These are phyloP conservation scores for Galagoides demidoff DNA, from an alignment of 2,797 vertebrate species.

Conservation along the genomic window DNA sequence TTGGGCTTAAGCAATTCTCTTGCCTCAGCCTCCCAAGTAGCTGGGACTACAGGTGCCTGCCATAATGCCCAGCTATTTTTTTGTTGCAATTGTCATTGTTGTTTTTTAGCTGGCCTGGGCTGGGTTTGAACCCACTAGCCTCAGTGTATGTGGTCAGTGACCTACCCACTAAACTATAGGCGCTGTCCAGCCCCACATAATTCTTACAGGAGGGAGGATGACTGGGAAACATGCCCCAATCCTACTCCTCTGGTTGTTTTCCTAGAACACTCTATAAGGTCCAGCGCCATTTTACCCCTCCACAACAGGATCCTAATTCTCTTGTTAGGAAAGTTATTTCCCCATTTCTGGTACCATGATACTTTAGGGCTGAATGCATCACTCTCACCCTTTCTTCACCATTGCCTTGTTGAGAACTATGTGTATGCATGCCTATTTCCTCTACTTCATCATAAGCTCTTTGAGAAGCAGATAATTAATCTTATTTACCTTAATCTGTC, in stretches of 20 bases:
- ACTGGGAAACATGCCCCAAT: not conserved
- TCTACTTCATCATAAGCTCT: conserved; percentile 21
- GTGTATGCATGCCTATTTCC: not conserved
- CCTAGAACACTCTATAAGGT: not conserved
- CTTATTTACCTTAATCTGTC: conserved; percentile 17
- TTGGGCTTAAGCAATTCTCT: too few species aligned
- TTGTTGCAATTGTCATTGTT: too few species aligned
- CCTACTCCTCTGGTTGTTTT: not conserved
- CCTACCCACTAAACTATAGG: too few species aligned
- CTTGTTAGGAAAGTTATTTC: not conserved
- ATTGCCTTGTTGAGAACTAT: not conserved
- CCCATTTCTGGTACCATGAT: not conserved
- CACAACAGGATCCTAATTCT: not conserved
- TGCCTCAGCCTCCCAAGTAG: too few species aligned
- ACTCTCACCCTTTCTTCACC: not conserved
- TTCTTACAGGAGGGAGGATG: not conserved
- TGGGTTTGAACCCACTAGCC: too few species aligned
- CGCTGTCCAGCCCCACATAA: not conserved
- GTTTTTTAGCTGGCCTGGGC: too few species aligned
- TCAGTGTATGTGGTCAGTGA: too few species aligned
- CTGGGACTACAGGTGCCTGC: too few species aligned
- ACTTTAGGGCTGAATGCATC: not conserved
- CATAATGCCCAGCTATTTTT: too few species aligned
- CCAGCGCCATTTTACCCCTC: not conserved
- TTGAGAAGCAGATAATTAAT: conserved; percentile 22